phyloP scores from a whole-genome alignment of 2,797 vertebrate species.

The Epinephelus coioides region DNA sequence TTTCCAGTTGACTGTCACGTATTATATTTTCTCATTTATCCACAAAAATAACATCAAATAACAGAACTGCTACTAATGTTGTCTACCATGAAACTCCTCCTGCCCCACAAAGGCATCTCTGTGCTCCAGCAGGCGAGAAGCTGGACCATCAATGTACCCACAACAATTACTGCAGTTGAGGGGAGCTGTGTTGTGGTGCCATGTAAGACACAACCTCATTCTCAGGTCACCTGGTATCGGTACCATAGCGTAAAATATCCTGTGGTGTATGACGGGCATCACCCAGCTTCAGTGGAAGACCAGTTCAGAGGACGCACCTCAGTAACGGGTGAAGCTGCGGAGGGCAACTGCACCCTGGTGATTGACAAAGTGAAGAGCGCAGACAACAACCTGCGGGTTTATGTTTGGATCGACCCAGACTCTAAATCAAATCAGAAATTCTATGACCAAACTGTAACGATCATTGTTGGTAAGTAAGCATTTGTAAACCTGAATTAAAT shows the following conservation, averaged over 20 bases:
- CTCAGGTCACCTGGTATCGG: constrained; percentile 64
- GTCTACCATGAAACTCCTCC: background rate
- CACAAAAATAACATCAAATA: background rate
- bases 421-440: constrained; percentile 1
- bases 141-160: constrained; percentile 33
- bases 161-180: constrained; percentile 50
- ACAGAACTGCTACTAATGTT: background rate
- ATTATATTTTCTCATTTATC: background rate
- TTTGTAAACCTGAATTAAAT: background rate
- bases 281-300: accelerated
- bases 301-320: constrained; percentile 64
- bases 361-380: constrained; percentile 28
- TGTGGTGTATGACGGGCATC: constrained; percentile 39
- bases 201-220: constrained; percentile 50
- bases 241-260: constrained; percentile 8
- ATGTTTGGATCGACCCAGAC: constrained; percentile 59
- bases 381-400: constrained; percentile 46
- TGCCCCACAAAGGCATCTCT: constrained; percentile 15
- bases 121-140: constrained; percentile 20
- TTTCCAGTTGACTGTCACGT: background rate
- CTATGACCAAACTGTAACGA: constrained; percentile 33
- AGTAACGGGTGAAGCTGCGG: constrained; percentile 36
- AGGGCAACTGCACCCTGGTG: constrained; percentile 68
- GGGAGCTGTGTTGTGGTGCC: constrained; percentile 69
- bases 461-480: constrained; percentile 43